Evolutionary conservation across 2,888 invertebrate genomes (phyloP), one percentile per base, ranked within the genome.

Genomic region (Lapara coniferarum): DNA sequence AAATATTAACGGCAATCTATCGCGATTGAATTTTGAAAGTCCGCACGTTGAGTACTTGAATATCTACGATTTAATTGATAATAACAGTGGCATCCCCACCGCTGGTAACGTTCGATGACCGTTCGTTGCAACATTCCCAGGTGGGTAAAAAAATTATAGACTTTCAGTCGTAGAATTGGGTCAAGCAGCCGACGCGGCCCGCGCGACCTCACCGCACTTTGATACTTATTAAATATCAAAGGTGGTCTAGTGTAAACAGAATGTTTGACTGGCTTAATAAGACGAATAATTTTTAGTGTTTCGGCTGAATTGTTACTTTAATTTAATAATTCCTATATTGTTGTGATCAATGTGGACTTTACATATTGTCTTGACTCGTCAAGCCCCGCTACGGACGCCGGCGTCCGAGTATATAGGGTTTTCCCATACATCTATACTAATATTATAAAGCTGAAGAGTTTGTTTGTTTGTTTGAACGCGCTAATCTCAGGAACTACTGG

Each of bases 161-260:
- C 63, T 49, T 63, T 49, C 63, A 49, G 63, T 63, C 49, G 46
- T 46, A 12, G 63, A 63, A 63, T 63, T 63, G 49, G 63, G 63
- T 63, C 63, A 63, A 63, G 63, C 63, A 63, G 63, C 49, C 63
- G 63, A 19, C 63, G 46, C 63, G 46, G 46, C 2, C 63, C 19
- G 63, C 49, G 63, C 63, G 63, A 46, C 63, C 63, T 63, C 46
- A 49, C 63, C 46, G 63, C 46, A 19, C 63, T 49, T 19, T 19
- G 63, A 63, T 16, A 59, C 16, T 59, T 59, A 59, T 59, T 59
- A 63, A 63, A 63, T 63, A 63, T 19, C 63, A 63, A 63, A 19
- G 63, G 63, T 63, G 63, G 59, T 59, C 59, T 59, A 46, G 44
- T 16, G 59, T 59, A 44, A 59, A 16, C 59, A 14, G 59, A 46